phyloP scores from a whole-genome alignment of 2,888 invertebrate species.

The Phania funesta region DNA sequence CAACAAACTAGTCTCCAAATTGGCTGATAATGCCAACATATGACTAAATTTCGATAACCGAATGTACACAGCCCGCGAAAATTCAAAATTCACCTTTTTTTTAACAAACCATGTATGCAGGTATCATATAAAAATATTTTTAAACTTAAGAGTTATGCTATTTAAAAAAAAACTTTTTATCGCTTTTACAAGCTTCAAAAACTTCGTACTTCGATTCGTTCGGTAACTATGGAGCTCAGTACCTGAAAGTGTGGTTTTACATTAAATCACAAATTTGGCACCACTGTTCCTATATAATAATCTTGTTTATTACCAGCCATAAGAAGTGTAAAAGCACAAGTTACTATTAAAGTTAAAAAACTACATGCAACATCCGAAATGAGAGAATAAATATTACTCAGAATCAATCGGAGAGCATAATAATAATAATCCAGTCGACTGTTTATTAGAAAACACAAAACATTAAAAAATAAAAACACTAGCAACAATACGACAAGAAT shows the following conservation, averaged over 20 bases:
- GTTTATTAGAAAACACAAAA: slow-evolving; percentile 5
- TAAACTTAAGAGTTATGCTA: too few relatives aligned
- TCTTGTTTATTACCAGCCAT: slow-evolving; percentile 11
- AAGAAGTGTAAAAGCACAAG: neutral
- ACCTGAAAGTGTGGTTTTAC: neutral
- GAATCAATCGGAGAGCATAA: slow-evolving; percentile 27
- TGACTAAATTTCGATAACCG: too few relatives aligned
- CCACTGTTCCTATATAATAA: slow-evolving; percentile 18
- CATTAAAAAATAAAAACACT: neutral
- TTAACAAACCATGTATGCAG: too few relatives aligned
- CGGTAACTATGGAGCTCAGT: too few relatives aligned
- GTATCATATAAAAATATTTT: too few relatives aligned
- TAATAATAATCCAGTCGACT: slow-evolving; percentile 25
- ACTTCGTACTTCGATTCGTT: too few relatives aligned
- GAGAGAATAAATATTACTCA: slow-evolving; percentile 18
- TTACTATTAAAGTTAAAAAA: neutral
- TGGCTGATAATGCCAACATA: too few relatives aligned
- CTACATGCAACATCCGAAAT: neutral
- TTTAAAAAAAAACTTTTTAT: too few relatives aligned
- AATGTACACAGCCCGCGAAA: too few relatives aligned
- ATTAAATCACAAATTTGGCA: neutral
- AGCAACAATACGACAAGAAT: slow-evolving; percentile 14
- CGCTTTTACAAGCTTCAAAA: too few relatives aligned
- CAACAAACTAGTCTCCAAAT: too few relatives aligned
- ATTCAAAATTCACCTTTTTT: too few relatives aligned